Conservation (phyloP, 1,140 invertebrate species). For the Branchinecta lindahli region DNA sequence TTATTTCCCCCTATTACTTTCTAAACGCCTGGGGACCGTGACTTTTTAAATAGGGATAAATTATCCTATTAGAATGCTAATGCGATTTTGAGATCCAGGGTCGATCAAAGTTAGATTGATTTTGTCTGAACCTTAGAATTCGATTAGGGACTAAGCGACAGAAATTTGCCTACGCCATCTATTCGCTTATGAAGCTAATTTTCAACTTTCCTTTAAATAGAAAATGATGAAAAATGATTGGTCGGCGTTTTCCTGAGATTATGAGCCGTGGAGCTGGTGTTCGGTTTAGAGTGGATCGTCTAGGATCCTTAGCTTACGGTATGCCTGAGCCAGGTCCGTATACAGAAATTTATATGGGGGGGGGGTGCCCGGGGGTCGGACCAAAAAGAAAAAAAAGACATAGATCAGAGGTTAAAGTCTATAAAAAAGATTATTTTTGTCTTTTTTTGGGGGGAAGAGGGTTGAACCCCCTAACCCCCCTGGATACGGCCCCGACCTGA, state of each 20-base stretch:
- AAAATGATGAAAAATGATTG: not conserved
- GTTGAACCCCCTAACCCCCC: too few species aligned
- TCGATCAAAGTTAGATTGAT: constrained; percentile 10
- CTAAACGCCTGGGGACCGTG: not conserved
- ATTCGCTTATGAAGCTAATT: constrained; percentile 7
- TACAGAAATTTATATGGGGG: too few species aligned
- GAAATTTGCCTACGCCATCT: constrained; percentile 10
- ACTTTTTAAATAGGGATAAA: constrained; percentile 9
- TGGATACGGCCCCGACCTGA: too few species aligned
- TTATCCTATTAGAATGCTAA: constrained; percentile 9
- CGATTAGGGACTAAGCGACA: not conserved
- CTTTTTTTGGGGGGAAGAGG: too few species aligned
- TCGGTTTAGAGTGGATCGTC: too few species aligned
- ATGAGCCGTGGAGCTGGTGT: too few species aligned
- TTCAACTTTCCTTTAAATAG: not conserved
- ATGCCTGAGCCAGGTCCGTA: too few species aligned
- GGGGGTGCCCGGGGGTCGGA: too few species aligned
- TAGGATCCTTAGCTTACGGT: too few species aligned
- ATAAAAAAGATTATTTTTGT: too few species aligned
- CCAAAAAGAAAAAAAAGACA: too few species aligned
- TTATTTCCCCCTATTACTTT: not conserved
- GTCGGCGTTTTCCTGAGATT: not conserved
- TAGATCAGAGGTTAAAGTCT: too few species aligned
- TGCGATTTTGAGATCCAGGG: not conserved
- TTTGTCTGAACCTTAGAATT: constrained; percentile 9